Conservation (phyloP, 1,140 invertebrate species). For the Diachasmimorpha longicaudata region DNA sequence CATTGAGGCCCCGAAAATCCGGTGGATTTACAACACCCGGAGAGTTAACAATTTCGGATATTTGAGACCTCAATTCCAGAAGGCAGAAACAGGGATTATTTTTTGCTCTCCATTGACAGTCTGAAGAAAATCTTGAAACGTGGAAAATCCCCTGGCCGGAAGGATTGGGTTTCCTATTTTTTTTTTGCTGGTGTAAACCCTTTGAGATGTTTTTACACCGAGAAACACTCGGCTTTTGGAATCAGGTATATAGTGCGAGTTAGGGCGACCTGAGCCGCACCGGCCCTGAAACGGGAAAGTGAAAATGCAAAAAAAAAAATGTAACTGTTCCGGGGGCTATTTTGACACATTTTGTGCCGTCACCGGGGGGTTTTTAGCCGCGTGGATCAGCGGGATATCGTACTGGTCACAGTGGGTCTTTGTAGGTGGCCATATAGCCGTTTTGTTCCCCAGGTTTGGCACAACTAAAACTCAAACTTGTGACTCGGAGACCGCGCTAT, state of each 20-base stretch:
- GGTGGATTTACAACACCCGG: background rate
- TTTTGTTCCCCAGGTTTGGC: background rate
- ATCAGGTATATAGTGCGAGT: background rate
- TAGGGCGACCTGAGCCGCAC: background rate
- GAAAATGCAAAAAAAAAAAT: conserved; percentile 1
- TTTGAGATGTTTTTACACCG: background rate
- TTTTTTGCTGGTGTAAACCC: background rate
- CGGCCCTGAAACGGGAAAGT: background rate
- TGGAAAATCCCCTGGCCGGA: background rate
- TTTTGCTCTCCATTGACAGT: background rate
- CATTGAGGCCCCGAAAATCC: background rate
- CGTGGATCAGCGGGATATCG: conserved; percentile 7
- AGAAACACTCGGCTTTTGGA: background rate
- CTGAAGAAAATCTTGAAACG: background rate
- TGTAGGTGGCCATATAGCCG: conserved; percentile 3
- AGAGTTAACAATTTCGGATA: background rate
- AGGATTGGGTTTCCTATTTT: background rate
- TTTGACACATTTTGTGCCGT: conserved; percentile 22
- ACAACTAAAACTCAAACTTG: background rate
- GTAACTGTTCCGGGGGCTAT: background rate
- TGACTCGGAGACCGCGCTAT: background rate
- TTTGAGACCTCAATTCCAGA: background rate
- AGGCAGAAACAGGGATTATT: background rate
- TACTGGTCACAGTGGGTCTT: conserved; percentile 10
- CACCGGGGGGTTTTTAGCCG: background rate